These are phyloP conservation scores for Nycticryphes semicollaris DNA, from an alignment of 2,113 vertebrate genomes.

Conservation along the genomic window DNA sequence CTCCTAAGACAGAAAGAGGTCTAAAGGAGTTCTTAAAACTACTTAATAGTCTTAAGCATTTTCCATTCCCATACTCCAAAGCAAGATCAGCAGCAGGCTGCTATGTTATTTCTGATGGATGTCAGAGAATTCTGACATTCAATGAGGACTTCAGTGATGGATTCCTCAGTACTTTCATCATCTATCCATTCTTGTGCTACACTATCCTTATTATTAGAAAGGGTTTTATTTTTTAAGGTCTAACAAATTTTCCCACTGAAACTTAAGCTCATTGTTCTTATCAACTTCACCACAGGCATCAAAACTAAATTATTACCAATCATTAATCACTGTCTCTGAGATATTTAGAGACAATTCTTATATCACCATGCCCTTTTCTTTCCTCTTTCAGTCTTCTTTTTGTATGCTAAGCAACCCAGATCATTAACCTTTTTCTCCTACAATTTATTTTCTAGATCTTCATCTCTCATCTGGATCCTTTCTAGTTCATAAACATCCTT, in stretches of 20 bases:
- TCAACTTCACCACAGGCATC: neutral
- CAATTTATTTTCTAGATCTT: neutral
- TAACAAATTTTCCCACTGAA: neutral
- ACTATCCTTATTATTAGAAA: neutral
- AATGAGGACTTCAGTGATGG: neutral
- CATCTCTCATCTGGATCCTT: neutral
- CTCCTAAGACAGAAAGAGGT: neutral
- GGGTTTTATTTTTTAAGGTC: fast-evolving
- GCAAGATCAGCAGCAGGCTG: neutral
- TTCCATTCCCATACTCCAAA: neutral
- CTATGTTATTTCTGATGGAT: neutral
- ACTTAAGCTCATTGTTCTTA: neutral
- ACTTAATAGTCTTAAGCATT: neutral
- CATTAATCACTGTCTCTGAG: neutral
- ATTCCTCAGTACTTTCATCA: neutral
- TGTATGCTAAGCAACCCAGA: neutral
- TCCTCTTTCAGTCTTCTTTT: neutral
- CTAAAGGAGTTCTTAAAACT: neutral
- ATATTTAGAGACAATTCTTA: neutral
- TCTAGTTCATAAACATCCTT: neutral
- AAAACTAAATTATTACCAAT: neutral
- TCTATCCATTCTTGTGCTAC: neutral
- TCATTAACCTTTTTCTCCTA: neutral
- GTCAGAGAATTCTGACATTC: neutral
- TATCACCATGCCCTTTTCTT: neutral